Percentiles rank a stretch among this genome's conserved stretches.
Conservation (phyloP, 2,797 vertebrate genomes). For the Sebastes variabilis region DNA sequence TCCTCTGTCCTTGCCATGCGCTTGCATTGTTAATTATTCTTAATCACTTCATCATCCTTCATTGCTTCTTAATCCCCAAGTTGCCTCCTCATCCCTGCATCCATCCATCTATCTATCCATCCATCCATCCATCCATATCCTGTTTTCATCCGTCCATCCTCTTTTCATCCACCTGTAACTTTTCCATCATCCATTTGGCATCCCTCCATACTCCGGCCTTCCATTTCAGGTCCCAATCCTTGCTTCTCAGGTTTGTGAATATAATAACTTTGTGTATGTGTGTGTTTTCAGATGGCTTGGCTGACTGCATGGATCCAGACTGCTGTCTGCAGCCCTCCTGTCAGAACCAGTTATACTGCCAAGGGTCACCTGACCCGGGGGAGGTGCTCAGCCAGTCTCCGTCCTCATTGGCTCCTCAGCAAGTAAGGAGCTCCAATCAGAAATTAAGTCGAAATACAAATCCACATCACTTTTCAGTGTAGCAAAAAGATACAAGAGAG, state of each 20-base stretch:
- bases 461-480: neutral
- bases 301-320: constrained; percentile 98
- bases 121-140: neutral
- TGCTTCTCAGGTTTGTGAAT: neutral
- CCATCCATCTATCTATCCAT: neutral
- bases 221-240: neutral
- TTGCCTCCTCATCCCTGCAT: neutral
- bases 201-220: neutral
- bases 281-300: constrained; percentile 88
- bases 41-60: constrained; percentile 14
- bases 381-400: constrained; percentile 93
- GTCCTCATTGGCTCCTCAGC: constrained; percentile 88
- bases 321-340: constrained; percentile 96
- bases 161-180: neutral
- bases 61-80: neutral
- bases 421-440: constrained; percentile 57
- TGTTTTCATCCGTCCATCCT: neutral
- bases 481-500: neutral
- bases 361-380: constrained; percentile 92
- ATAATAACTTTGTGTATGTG: neutral
- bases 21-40: constrained; percentile 20
- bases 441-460: neutral
- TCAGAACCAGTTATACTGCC: constrained; percentile 93
- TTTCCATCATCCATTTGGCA: neutral
- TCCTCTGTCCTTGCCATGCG: neutral